Evolutionary conservation across 2,888 invertebrate species (phyloP).

Genomic region (Taphrorychus bicolor): DNA sequence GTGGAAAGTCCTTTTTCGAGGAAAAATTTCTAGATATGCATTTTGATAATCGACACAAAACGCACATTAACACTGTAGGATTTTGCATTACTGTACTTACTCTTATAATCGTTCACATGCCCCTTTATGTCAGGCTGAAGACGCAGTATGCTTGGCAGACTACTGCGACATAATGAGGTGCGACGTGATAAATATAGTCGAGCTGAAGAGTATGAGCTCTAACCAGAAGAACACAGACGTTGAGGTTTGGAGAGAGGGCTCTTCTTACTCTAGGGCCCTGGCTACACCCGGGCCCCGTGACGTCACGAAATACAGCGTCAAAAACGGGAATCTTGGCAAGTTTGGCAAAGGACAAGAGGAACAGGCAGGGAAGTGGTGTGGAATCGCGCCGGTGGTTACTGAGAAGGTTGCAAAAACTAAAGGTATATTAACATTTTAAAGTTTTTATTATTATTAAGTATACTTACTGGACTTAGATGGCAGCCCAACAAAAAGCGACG

Average conservation of each 20-base stretch:
- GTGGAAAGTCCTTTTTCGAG: slow-evolving; percentile 91
- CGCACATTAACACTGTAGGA: slow-evolving; percentile 79
- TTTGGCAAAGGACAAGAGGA: slow-evolving; percentile 17
- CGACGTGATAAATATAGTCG: slow-evolving; percentile 82
- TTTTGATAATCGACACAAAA: slow-evolving; percentile 88
- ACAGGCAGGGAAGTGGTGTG: slow-evolving; percentile 51
- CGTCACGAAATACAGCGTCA: slow-evolving; percentile 56
- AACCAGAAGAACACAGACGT: slow-evolving; percentile 77
- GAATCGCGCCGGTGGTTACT: slow-evolving; percentile 50
- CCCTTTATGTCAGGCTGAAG: slow-evolving; percentile 84
- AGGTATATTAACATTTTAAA: slow-evolving; percentile 34
- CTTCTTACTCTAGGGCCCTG: slow-evolving; percentile 71
- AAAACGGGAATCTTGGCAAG: slow-evolving; percentile 49
- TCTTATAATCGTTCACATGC: slow-evolving; percentile 31
- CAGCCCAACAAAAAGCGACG: slow-evolving; percentile 49
- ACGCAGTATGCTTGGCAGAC: slow-evolving; percentile 91
- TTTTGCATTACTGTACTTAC: too few species aligned
- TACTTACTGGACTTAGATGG: slow-evolving; percentile 14
- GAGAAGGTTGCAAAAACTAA: slow-evolving; percentile 48
- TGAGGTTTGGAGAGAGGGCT: slow-evolving; percentile 83
- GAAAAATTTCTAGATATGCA: slow-evolving; percentile 87
- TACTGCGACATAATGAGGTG: slow-evolving; percentile 97
- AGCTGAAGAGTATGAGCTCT: slow-evolving; percentile 70
- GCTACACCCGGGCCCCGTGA: slow-evolving; percentile 60
- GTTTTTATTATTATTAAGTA: background rate